These are phyloP conservation scores for Alectura lathami DNA, from an alignment of 2,113 vertebrate species.

Conservation along the genomic window DNA sequence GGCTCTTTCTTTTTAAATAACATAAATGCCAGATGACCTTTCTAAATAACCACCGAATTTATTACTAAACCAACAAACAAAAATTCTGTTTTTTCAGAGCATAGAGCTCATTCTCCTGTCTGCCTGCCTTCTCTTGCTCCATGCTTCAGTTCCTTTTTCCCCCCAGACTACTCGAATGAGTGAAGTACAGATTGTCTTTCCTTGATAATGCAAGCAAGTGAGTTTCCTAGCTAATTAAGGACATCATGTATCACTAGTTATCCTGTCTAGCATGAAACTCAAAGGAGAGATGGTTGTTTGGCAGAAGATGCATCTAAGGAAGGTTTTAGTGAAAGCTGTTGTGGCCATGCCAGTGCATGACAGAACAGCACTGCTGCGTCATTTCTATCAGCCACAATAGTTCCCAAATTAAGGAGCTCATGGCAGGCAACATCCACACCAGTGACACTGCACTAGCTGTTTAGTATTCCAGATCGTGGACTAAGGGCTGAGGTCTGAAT, in stretches of 20 bases:
- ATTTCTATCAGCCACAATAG: not conserved
- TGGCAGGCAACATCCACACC: accelerated
- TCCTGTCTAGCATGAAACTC: not conserved
- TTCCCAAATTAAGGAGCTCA: not conserved
- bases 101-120: not conserved
- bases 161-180: not conserved
- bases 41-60: not conserved
- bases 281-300: not conserved
- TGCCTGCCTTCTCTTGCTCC: not conserved
- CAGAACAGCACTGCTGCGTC: not conserved
- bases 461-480: not conserved
- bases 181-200: not conserved
- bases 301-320: not conserved
- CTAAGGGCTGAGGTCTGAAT: not conserved
- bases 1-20: not conserved
- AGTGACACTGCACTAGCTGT: not conserved
- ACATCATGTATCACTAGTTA: not conserved
- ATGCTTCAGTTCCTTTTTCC: not conserved
- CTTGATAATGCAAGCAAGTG: not conserved
- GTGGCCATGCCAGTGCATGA: not conserved
- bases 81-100: not conserved
- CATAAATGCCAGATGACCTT: not conserved
- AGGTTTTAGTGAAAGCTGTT: not conserved
- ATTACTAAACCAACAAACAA: not conserved
- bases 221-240: not conserved